A percentile compares a stretch with the other conserved stretches of the same genome.
Conservation (phyloP, 2,797 vertebrate species). For the Potorous gilbertii region DNA sequence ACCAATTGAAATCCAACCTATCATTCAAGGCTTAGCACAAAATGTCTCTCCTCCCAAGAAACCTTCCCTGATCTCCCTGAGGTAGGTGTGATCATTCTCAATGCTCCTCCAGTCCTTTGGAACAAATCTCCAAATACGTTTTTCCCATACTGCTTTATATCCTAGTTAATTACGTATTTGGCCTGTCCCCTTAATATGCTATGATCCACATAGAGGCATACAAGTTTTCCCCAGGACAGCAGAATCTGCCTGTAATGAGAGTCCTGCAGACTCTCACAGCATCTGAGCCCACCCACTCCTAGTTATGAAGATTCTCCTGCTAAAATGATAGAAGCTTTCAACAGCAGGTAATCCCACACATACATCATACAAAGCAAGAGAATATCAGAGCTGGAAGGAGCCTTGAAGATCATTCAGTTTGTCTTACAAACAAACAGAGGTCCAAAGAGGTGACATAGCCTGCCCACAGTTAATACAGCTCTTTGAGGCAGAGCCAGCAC, state of each 20-base stretch:
- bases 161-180: neutral
- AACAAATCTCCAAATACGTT: neutral
- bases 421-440: neutral
- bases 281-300: neutral
- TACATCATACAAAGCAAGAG: neutral
- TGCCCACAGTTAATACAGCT: neutral
- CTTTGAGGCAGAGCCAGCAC: neutral
- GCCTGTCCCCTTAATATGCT: neutral
- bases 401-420: neutral
- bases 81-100: neutral
- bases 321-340: neutral
- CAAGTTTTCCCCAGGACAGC: neutral
- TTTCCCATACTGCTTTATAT: neutral
- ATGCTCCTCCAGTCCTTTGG: neutral
- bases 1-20: neutral
- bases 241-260: neutral
- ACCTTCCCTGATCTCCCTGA: neutral
- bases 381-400: neutral
- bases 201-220: neutral
- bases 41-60: neutral
- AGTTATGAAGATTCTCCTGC: neutral
- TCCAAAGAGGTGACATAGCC: neutral
- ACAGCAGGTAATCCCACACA: neutral
- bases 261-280: neutral
- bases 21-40: neutral